Evolutionary conservation across 2,113 vertebrate species (phyloP).

Genomic region (Fulica atra): DNA sequence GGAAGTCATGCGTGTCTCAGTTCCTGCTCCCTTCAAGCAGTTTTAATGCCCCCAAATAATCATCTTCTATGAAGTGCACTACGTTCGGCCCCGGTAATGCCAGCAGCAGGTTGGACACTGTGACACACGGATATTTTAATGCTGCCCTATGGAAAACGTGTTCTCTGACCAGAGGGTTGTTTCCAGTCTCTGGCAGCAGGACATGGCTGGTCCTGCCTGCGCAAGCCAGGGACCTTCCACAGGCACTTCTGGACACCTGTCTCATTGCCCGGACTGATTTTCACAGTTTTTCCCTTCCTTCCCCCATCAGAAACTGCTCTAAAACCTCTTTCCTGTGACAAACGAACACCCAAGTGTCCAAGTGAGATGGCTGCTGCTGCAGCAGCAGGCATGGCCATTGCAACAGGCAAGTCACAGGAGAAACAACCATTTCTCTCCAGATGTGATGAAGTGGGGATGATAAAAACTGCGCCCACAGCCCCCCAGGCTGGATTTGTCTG

Average conservation of each 20-base stretch:
- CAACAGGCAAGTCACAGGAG: not conserved
- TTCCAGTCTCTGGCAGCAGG: not conserved
- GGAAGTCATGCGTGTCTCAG: conserved; percentile 49
- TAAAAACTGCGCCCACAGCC: not conserved
- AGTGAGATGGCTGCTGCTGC: not conserved
- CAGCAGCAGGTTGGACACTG: not conserved
- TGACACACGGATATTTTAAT: not conserved
- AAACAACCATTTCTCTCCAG: not conserved
- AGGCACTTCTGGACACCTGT: not conserved
- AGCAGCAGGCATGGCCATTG: not conserved
- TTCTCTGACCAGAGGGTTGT: not conserved
- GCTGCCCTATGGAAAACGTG: not conserved
- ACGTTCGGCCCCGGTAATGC: rapidly evolving
- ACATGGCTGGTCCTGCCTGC: not conserved
- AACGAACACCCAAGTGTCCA: not conserved
- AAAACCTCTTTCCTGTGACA: not conserved
- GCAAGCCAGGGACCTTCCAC: not conserved
- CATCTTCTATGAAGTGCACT: not conserved
- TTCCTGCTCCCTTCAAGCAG: not conserved
- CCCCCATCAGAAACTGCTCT: not conserved
- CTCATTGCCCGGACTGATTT: not conserved
- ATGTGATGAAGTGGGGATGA: rapidly evolving
- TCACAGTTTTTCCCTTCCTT: not conserved
- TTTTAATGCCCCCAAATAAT: not conserved
- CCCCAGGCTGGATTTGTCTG: not conserved